A percentile compares a stretch with the other conserved stretches of the same genome.
These are phyloP conservation scores for Limosa lapponica DNA, from an alignment of 2,797 vertebrate genomes.

Conservation along the genomic window DNA sequence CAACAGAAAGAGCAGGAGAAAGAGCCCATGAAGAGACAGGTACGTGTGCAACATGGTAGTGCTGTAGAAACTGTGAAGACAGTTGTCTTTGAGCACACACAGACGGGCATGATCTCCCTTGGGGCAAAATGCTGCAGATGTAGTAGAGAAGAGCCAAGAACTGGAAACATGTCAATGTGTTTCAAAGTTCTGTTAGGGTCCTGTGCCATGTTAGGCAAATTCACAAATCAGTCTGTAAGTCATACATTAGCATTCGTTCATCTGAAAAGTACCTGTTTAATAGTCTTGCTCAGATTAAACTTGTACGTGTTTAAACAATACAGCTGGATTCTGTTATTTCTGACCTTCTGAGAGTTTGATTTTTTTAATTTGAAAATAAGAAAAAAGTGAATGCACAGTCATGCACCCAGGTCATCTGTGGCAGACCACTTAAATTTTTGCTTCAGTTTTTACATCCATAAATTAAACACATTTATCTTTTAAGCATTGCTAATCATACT, in stretches of 20 bases:
- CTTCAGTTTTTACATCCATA: not conserved
- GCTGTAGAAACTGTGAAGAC: not conserved
- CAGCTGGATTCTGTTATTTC: not conserved
- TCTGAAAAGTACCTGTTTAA: not conserved
- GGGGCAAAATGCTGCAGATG: not conserved
- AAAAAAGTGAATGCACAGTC: not conserved
- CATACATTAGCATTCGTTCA: not conserved
- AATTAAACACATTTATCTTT: not conserved
- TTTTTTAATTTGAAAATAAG: not conserved
- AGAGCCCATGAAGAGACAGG: not conserved
- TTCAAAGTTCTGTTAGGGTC: not conserved
- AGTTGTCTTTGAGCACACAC: not conserved
- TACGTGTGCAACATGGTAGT: accelerated
- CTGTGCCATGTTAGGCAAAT: not conserved
- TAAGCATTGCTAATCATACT: not conserved
- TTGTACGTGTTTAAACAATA: not conserved
- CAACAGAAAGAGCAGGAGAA: not conserved
- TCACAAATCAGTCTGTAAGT: not conserved
- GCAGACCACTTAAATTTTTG: not conserved
- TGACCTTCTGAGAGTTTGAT: not conserved
- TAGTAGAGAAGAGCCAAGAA: not conserved
- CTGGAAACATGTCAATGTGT: not conserved
- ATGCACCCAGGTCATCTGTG: not conserved
- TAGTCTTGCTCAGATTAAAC: not conserved
- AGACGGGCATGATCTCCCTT: not conserved